Base-by-base conservation (phyloP, 2,888 invertebrate genomes). In the Nycteola revayana region DNA sequence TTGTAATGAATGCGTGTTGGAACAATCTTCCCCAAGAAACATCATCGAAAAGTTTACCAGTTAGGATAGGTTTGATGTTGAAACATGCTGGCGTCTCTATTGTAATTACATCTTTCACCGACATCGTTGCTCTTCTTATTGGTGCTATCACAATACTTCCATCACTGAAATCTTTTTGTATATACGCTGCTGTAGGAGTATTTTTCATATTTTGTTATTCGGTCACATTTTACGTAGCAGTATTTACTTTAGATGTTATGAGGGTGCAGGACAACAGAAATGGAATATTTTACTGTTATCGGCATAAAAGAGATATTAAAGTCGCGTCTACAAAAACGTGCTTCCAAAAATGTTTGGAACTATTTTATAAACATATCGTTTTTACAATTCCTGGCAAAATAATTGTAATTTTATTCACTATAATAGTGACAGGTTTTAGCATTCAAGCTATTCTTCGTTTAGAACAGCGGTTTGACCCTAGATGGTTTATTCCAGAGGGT, bases 11-110 rank as follows among this genome's bases (percentile, higher is more conserved):
- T 82, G 93, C 94, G 9, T 93, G 94, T 65, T 94, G 94, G 93
- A 91, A 93, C 42, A 92, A 94, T 62, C 69, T 92, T 7, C 78
- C 91, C 6, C 75, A 83, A 23, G 81, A 90, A 28, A 85, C 90
- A 45, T 74, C 79, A 27, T 75, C 83, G 34, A 84, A 90, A 51
- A 87, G 91, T 48, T 63, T 94, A 17, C 89, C 91, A n/a, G 90
- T 93, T 55, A 90, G 90, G 74, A 87, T 95, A 32, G 95, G 92
- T 0, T 68, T 91, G 23, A 92, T 94, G 90, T 69, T 95, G 32
- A 92, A 93, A 69, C 94, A 95, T 67, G 95, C 95, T 3, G 96
- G 96, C 1, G 94, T 95, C 0, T 95, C 95, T 0, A 95, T 96
- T 46, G 94, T 94, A 1, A 93, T 96, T 10, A 96, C 96, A 3